phyloP scores from a whole-genome alignment of 2,113 vertebrate species.

The Opisthocomus hoazin region DNA sequence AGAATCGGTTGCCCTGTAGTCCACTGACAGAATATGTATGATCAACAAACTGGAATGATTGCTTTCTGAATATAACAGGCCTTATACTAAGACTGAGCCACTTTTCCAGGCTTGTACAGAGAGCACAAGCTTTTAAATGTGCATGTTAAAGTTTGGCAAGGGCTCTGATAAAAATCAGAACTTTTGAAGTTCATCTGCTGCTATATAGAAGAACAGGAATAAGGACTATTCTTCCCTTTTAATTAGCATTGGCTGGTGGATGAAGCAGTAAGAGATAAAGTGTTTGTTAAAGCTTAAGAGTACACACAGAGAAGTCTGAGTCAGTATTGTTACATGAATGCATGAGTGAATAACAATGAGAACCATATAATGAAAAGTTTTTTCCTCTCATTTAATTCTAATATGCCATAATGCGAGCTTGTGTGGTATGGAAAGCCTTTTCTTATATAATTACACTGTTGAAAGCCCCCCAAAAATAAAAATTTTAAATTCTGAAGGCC shows the following conservation, averaged over 20 bases:
- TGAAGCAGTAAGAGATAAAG: slow-evolving; percentile 55
- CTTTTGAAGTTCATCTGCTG: slow-evolving; percentile 43
- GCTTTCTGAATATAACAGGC: not conserved
- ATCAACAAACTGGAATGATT: not conserved
- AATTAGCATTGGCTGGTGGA: slow-evolving; percentile 54
- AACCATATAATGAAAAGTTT: slow-evolving; percentile 66
- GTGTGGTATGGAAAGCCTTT: slow-evolving; percentile 65
- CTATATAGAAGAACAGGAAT: slow-evolving; percentile 46
- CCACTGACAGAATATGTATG: not conserved
- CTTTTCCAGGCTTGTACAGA: not conserved
- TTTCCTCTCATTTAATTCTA: slow-evolving; percentile 67
- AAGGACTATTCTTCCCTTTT: slow-evolving; percentile 58
- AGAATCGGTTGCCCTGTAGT: not conserved
- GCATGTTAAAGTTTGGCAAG: not conserved
- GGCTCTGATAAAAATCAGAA: slow-evolving; percentile 42
- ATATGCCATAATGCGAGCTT: slow-evolving; percentile 61
- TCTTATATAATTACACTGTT: slow-evolving; percentile 69
- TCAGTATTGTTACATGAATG: slow-evolving; percentile 64
- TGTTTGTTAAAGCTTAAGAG: slow-evolving; percentile 62
- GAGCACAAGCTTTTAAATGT: not conserved
- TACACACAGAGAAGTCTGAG: slow-evolving; percentile 37
- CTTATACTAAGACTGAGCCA: not conserved
- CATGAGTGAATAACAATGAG: slow-evolving; percentile 70
- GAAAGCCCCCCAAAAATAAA: slow-evolving; percentile 50
- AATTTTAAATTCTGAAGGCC: slow-evolving; percentile 67